These are phyloP conservation scores for Parelbella ahira DNA, from an alignment of 2,888 invertebrate species.

Conservation along the genomic window DNA sequence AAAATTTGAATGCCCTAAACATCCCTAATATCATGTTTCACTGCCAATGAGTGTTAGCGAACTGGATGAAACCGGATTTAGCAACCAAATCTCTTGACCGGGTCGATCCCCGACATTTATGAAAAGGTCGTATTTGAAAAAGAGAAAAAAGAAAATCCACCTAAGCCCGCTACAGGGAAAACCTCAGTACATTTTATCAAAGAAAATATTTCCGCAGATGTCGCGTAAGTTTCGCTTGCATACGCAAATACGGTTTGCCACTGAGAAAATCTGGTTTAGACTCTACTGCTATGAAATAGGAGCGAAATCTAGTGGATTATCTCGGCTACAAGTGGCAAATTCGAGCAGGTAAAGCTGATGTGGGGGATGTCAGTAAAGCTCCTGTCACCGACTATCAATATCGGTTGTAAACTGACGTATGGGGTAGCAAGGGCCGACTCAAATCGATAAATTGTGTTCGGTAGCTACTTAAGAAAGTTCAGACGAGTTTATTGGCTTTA, in stretches of 20 bases:
- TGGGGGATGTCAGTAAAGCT: constrained; percentile 55
- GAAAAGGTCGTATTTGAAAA: constrained; percentile 61
- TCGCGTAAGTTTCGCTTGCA: constrained; percentile 53
- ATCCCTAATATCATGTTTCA: constrained; percentile 30
- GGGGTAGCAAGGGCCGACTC: constrained; percentile 67
- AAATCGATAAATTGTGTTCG: constrained; percentile 74
- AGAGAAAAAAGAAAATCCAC: constrained; percentile 54
- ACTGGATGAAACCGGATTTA: constrained; percentile 54
- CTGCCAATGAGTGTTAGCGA: constrained; percentile 30
- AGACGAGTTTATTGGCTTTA: constrained; percentile 66
- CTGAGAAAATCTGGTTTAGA: constrained; percentile 10
- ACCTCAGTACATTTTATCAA: constrained; percentile 61
- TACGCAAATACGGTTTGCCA: constrained; percentile 36
- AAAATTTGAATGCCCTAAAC: too few species aligned
- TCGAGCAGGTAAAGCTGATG: constrained; percentile 37
- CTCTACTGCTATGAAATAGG: constrained; percentile 36
- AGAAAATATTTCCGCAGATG: constrained; percentile 66
- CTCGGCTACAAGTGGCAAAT: constrained; percentile 20
- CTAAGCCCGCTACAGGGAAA: constrained; percentile 56
- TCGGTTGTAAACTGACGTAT: constrained; percentile 70
- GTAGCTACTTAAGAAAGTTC: constrained; percentile 67
- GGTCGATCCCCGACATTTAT: constrained; percentile 69
- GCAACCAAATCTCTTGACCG: constrained; percentile 55
- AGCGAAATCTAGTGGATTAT: constrained; percentile 30
- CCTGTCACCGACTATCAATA: constrained; percentile 76